Evolutionary conservation across 2,113 vertebrate species (phyloP).

Genomic region (Podarcis raffonei): DNA sequence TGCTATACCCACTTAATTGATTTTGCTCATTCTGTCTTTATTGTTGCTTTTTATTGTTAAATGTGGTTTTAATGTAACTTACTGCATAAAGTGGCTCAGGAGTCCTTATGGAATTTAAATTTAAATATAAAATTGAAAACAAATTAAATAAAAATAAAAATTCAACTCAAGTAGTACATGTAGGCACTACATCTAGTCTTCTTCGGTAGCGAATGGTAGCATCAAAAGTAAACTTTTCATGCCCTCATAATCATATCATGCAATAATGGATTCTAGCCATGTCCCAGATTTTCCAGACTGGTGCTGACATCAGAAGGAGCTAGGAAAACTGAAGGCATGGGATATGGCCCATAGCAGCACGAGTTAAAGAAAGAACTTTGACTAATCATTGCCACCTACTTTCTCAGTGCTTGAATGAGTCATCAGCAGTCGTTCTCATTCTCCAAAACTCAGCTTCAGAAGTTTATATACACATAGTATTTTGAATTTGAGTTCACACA

Average conservation of each 20-base stretch:
- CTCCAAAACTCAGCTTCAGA: background rate
- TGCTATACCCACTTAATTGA: background rate
- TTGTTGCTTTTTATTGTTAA: background rate
- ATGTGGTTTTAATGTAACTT: background rate
- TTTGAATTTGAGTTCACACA: constrained; percentile 6
- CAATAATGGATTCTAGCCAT: background rate
- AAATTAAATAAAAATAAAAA: background rate
- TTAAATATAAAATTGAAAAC: background rate
- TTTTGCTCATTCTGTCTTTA: background rate
- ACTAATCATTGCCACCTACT: background rate
- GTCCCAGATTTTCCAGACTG: background rate
- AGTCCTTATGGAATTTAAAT: background rate
- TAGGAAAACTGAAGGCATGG: background rate
- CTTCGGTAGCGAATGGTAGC: background rate
- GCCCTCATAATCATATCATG: background rate
- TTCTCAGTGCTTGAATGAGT: background rate
- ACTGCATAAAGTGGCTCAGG: background rate
- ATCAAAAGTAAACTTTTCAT: background rate
- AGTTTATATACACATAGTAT: background rate
- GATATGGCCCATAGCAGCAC: background rate
- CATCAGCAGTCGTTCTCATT: background rate
- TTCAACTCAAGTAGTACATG: background rate
- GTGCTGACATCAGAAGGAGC: background rate
- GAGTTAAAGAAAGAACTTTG: background rate
- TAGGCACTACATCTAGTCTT: background rate